Conservation (phyloP, 2,888 invertebrate genomes). For the Lasioglossum villosulum region DNA sequence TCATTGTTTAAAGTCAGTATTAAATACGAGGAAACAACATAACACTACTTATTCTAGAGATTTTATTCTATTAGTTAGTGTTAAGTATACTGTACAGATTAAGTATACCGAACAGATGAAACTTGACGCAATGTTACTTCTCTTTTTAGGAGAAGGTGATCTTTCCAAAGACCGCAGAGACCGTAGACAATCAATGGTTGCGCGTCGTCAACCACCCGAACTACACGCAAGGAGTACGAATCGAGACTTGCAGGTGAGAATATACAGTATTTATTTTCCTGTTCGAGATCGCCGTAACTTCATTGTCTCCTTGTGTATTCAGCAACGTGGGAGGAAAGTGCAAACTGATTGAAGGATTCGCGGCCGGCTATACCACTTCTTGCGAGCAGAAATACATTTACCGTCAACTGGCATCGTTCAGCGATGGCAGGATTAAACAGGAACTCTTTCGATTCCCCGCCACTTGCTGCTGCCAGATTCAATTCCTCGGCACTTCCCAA, state of each 20-base stretch:
- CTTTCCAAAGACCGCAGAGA: constrained; percentile 87
- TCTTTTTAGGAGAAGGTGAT: constrained; percentile 84
- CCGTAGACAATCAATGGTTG: constrained; percentile 87
- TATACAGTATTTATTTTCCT: neutral
- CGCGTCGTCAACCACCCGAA: constrained; percentile 88
- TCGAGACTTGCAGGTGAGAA: constrained; percentile 85
- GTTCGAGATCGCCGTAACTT: neutral
- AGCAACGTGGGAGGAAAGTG: constrained; percentile 80
- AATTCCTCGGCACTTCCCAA: constrained; percentile 52
- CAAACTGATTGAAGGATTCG: constrained; percentile 78
- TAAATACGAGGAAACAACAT: too few relatives aligned
- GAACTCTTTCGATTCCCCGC: constrained; percentile 89
- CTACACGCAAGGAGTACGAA: constrained; percentile 89
- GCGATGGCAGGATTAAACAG: constrained; percentile 83
- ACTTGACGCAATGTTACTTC: neutral
- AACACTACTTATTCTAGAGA: too few relatives aligned
- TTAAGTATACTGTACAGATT: too few relatives aligned
- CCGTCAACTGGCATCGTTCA: constrained; percentile 86
- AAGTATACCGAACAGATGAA: too few relatives aligned
- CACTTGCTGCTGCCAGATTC: constrained; percentile 89
- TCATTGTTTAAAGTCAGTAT: too few relatives aligned
- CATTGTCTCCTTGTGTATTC: neutral
- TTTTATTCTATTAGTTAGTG: too few relatives aligned
- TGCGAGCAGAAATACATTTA: constrained; percentile 88
- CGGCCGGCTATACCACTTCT: constrained; percentile 83